These are phyloP conservation scores for Dendrocincla tyrannina DNA, from an alignment of 2,797 vertebrate species.

Conservation along the genomic window DNA sequence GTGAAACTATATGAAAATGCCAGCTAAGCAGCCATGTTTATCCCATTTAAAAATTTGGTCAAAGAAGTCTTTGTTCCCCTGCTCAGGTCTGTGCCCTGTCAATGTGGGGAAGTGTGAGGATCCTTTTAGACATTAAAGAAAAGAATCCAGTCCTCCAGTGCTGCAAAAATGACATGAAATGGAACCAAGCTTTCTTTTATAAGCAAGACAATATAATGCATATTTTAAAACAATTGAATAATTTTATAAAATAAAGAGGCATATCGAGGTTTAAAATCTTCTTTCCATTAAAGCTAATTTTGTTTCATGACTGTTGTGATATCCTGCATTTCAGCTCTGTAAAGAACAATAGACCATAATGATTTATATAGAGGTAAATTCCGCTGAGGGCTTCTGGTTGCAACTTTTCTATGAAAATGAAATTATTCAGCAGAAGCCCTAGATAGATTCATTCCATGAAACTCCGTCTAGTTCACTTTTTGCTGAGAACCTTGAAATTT, in stretches of 20 bases:
- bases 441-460: slow-evolving; percentile 15
- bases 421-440: slow-evolving; percentile 17
- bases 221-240: background rate
- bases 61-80: slow-evolving; percentile 38
- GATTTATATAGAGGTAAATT: background rate
- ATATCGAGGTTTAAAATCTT: background rate
- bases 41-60: slow-evolving; percentile 28
- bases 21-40: slow-evolving; percentile 35
- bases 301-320: background rate
- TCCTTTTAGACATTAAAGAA: slow-evolving; percentile 17
- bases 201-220: background rate
- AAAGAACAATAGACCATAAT: background rate
- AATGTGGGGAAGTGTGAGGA: slow-evolving; percentile 31
- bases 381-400: background rate
- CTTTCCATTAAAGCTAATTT: slow-evolving; percentile 17
- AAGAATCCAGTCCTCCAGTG: slow-evolving; percentile 13
- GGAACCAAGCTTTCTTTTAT: slow-evolving; percentile 17
- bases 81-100: background rate
- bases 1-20: slow-evolving; percentile 10
- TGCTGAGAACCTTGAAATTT: slow-evolving; percentile 37
- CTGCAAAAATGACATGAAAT: slow-evolving; percentile 58
- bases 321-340: background rate
- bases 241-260: background rate
- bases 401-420: slow-evolving; percentile 23
- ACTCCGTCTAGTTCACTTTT: background rate